Evolutionary conservation across 1,140 invertebrate species (phyloP).

Genomic region (Rhyzopertha dominica): DNA sequence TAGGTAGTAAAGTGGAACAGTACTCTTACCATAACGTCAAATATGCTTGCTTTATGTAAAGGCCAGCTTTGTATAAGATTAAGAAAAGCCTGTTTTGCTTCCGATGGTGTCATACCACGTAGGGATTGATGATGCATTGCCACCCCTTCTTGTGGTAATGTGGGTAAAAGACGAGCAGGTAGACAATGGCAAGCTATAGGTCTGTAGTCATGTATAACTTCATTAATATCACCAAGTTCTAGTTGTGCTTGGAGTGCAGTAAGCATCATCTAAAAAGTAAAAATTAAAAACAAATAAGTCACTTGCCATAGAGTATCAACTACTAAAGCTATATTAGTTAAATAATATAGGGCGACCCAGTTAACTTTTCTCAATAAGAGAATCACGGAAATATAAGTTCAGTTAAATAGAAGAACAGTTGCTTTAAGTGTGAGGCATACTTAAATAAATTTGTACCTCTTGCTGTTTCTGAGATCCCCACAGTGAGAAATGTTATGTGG

Average conservation of each 20-base stretch:
- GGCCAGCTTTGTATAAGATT: slow-evolving; percentile 92
- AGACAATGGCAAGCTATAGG: slow-evolving; percentile 75
- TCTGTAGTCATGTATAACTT: slow-evolving; percentile 65
- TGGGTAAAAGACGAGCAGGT: slow-evolving; percentile 70
- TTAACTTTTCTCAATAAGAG: no score
- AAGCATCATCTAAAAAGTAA: slow-evolving; percentile 74
- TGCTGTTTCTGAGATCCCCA: no score
- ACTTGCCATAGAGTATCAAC: no score
- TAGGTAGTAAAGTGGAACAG: no score
- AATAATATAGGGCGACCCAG: no score
- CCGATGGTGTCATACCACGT: slow-evolving; percentile 74
- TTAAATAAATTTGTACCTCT: no score
- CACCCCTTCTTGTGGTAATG: slow-evolving; percentile 71
- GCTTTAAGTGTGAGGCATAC: no score
- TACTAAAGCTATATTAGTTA: not conserved
- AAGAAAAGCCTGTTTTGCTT: slow-evolving; percentile 89
- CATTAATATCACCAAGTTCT: slow-evolving; percentile 78
- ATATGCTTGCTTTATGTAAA: slow-evolving; percentile 86
- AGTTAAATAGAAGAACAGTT: no score
- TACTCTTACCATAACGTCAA: slow-evolving; percentile 85
- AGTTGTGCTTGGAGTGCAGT: slow-evolving; percentile 90
- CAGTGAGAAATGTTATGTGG: no score
- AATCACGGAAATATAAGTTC: no score
- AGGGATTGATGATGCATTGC: slow-evolving; percentile 83
- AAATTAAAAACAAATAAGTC: slow-evolving; percentile 20